Evolutionary conservation across 2,113 vertebrate genomes (phyloP).

Genomic region (Alligator mississippiensis): DNA sequence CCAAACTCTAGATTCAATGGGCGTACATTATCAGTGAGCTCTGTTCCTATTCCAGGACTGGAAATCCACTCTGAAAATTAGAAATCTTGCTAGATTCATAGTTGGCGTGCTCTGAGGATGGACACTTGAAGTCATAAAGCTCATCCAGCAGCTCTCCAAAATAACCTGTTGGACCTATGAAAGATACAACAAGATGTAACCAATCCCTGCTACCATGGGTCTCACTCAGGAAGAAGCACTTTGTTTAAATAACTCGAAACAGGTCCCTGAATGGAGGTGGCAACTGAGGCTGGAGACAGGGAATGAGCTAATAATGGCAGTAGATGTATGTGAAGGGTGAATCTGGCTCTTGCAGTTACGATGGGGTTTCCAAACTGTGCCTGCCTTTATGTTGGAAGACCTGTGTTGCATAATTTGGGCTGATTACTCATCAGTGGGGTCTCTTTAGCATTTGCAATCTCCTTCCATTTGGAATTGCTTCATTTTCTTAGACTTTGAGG

Average conservation of each 20-base stretch:
- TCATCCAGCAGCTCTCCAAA: too few species aligned
- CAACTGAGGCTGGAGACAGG: not conserved
- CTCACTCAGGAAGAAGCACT: not conserved
- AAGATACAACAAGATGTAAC: not conserved
- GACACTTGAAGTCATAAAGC: too few species aligned
- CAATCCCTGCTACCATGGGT: not conserved
- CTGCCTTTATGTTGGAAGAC: not conserved
- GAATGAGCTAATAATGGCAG: not conserved
- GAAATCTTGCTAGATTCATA: too few species aligned
- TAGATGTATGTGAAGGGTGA: not conserved
- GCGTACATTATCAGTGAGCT: too few species aligned
- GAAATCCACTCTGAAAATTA: too few species aligned
- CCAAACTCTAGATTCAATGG: too few species aligned
- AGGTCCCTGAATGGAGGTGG: not conserved
- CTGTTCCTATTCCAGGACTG: too few species aligned
- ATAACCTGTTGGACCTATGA: not conserved
- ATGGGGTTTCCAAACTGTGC: not conserved
- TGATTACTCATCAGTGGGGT: not conserved
- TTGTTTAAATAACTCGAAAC: not conserved
- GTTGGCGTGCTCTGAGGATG: too few species aligned
- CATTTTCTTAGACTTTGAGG: not conserved
- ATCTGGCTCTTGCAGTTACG: not conserved
- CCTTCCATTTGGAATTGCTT: not conserved
- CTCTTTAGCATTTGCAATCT: not conserved
- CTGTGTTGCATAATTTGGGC: not conserved